Evolutionary conservation across 53 echinoderm and acorn worm species (phyloP).

Genomic region (Pentamera pediparva): DNA sequence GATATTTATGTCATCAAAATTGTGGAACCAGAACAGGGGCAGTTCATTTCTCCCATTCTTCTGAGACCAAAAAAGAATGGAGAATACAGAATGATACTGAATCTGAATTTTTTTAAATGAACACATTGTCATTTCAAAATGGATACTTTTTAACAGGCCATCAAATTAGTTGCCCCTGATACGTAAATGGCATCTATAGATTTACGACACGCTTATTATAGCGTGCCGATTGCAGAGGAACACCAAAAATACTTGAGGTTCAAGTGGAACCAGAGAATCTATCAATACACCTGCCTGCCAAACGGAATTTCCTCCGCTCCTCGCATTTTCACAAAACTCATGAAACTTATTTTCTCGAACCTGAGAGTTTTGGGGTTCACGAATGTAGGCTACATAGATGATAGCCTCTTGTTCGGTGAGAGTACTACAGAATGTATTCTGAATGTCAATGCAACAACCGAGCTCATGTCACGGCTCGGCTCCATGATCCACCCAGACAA

Average conservation of each 20-base stretch:
- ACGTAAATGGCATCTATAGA: not conserved
- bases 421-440: not conserved
- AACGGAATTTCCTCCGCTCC: not conserved
- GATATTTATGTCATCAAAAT: no score
- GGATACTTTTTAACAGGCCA: not conserved
- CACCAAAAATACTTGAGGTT: not conserved
- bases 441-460: not conserved
- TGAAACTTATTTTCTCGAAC: not conserved
- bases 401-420: not conserved
- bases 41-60: not conserved
- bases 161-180: no score
- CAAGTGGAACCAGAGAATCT: not conserved
- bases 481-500: no score
- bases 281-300: not conserved
- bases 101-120: not conserved
- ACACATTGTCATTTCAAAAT: not conserved
- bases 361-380: not conserved
- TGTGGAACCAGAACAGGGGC: no score
- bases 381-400: not conserved
- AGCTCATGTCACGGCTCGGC: no score
- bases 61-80: not conserved
- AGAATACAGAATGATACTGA: no score
- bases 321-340: no score
- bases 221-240: not conserved
- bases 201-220: no score